Evolutionary conservation across 1,140 invertebrate genomes (phyloP), one percentile per base, ranked within the genome.

Genomic region (Sitophilus oryzae): DNA sequence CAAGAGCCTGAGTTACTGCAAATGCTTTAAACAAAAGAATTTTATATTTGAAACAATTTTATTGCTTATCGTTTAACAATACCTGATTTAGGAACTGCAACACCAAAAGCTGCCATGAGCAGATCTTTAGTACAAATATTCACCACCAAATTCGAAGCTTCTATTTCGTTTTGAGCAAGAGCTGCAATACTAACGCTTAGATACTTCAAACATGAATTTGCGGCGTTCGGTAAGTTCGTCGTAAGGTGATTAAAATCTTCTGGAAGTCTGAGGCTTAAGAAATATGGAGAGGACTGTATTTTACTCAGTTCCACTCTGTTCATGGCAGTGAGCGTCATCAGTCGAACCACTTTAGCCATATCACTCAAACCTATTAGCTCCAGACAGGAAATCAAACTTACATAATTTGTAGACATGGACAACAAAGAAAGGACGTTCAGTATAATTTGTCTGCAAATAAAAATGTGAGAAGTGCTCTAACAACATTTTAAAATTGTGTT

Each of bases 41-140:
- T 55, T 48, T 16, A 23, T 52, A n/a, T 9, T 18, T 43, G 6
- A 18, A 43, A 8, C 6, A 38, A 38, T 15, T 15, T 38, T 38
- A 5, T 9, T n/a, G 10, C 14, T 38, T 8, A 9, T 38, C 36
- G n/a, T n/a, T n/a, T n/a, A n/a, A n/a, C n/a, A n/a, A 35, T 40
- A 56, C 53, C 49, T 15, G 61, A 41, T 60, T 65, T 64, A 8
- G 63, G 59, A 10, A 61, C 44, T 23, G 45, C 57, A 9, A 64
- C 57, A 6, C 68, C 62, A 22, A 65, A 57, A 4, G 70, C 62
- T 1, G 61, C 52, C 50, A 66, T 68, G 54, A 82, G 65, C 21
- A 83, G 61, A 63, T 83, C 79, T 73, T 82, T 76, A 16, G 80
- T 80, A 66, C 82, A 84, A 53, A 84, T 74, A 53, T 78, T 74